Conservation (phyloP, 2,113 vertebrate genomes). For the Sphaerodactylus townsendi region DNA sequence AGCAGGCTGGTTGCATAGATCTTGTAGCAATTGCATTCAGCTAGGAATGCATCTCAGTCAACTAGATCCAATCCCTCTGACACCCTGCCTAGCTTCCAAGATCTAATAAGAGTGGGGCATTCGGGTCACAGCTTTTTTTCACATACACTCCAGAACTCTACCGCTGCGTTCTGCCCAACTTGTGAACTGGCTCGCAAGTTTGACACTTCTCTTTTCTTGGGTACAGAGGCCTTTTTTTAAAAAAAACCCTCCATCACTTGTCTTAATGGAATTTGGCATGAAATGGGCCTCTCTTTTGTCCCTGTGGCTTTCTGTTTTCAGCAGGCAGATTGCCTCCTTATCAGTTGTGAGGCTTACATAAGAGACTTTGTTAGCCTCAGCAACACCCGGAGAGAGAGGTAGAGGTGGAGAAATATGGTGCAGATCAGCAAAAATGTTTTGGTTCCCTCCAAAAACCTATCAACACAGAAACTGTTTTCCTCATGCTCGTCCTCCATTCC, state of each 20-base stretch:
- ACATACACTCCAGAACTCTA: neutral
- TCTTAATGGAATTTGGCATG: slow-evolving; percentile 44
- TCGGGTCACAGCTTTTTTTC: no score
- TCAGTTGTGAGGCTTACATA: slow-evolving; percentile 44
- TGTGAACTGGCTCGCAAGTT: neutral
- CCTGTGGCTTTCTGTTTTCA: slow-evolving; percentile 63
- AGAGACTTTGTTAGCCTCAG: slow-evolving; percentile 14
- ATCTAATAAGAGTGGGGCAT: no score
- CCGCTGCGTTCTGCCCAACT: neutral
- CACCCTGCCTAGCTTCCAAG: no score
- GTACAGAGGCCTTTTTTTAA: neutral
- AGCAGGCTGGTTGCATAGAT: no score
- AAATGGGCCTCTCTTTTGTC: slow-evolving; percentile 49
- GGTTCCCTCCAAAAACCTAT: slow-evolving; percentile 39
- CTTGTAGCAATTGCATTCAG: no score
- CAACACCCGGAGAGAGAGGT: slow-evolving; percentile 15
- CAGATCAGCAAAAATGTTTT: slow-evolving; percentile 46
- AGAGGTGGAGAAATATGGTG: slow-evolving; percentile 32
- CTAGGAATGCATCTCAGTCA: no score
- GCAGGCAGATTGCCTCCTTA: slow-evolving; percentile 50
- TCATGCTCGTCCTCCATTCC: slow-evolving; percentile 14
- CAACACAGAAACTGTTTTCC: slow-evolving; percentile 21
- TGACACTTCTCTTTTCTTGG: slow-evolving; percentile 44
- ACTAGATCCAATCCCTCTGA: no score
- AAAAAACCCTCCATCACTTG: no score